Conservation (phyloP, 2,888 invertebrate genomes). For the Chloroclystis v-ata region DNA sequence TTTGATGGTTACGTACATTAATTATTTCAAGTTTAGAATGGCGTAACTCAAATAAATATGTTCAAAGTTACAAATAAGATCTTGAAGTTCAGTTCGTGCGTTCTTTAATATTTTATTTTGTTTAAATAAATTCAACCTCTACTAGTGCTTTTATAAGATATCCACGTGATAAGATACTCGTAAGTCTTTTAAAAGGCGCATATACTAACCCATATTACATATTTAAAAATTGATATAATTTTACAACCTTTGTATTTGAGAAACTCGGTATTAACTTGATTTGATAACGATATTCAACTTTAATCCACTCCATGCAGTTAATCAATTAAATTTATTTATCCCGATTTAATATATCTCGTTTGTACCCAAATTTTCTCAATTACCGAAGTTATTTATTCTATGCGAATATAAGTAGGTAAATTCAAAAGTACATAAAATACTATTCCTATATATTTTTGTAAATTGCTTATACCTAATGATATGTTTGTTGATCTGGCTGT, state of each 20-base stretch:
- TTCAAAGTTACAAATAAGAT: too few relatives aligned
- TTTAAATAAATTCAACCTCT: too few relatives aligned
- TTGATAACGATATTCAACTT: not conserved
- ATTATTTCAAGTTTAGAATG: too few relatives aligned
- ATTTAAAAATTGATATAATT: not conserved
- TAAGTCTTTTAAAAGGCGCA: conserved; percentile 26
- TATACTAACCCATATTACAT: conserved; percentile 5
- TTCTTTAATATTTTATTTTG: too few relatives aligned
- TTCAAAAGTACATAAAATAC: conserved; percentile 34
- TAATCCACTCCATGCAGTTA: too few relatives aligned
- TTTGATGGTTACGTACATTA: too few relatives aligned
- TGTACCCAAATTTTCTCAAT: conserved; percentile 8
- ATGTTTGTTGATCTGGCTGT: conserved; percentile 66
- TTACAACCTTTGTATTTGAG: conserved; percentile 4
- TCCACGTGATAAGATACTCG: conserved; percentile 10
- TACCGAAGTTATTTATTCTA: not conserved
- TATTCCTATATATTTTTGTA: conserved; percentile 47
- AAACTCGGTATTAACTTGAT: not conserved
- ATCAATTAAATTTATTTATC: too few relatives aligned
- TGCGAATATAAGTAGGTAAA: not conserved
- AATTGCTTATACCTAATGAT: conserved; percentile 64
- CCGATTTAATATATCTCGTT: too few relatives aligned
- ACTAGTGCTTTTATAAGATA: not conserved
- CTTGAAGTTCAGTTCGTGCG: too few relatives aligned
- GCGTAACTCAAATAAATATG: too few relatives aligned